Base-by-base conservation (phyloP, 2,797 vertebrate genomes). In the Cossypha dichroa region DNA sequence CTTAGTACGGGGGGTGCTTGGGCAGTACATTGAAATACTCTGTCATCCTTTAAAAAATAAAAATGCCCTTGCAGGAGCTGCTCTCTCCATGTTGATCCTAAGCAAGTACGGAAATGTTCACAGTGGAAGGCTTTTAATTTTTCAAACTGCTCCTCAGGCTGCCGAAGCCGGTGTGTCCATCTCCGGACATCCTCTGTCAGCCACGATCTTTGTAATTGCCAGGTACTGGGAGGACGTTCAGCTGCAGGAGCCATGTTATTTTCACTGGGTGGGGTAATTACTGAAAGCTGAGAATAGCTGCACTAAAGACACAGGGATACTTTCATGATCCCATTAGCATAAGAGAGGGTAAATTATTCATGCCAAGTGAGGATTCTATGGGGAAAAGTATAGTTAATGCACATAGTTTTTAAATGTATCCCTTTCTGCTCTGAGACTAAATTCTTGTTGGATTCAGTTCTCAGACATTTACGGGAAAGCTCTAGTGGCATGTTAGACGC, bases 331-430 rank as follows among this genome's bases (percentile, higher is more conserved):
- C 99, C 99, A 99, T 99, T 99, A 99, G 99, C 99, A 99, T 99
- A 99, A 99, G 98, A 99, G 99, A 98, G 98, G 98, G 98, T 99
- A 99, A 99, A 99, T 99, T 99, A 99, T 99, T 99, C 99, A 99
- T 99, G 99, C 96, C 97, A 98, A 99, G 99, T 99, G 98, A 99
- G 99, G 99, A 99, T 99, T 99, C 99, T 99, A 98, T 99, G 98
- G 99, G 99, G 99, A 99, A 99, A 99, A 99, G 98, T 99, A 99
- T 99, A 99, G 99, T 99, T 99, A 99, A 99, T 99, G 99, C 99
- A 99, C 98, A 99, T 99, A 99, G 99, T 99, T 99, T 99, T 99
- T 99, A 99, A 99, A 99, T 99, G 99, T 99, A 99, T 98, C 98
- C 98, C 98, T 98, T 98, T 99, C 98, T 98, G 98, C 98, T 98